These are phyloP conservation scores for Metridium senile DNA, from an alignment of 92 coral and sea anemone genomes.

Conservation along the genomic window DNA sequence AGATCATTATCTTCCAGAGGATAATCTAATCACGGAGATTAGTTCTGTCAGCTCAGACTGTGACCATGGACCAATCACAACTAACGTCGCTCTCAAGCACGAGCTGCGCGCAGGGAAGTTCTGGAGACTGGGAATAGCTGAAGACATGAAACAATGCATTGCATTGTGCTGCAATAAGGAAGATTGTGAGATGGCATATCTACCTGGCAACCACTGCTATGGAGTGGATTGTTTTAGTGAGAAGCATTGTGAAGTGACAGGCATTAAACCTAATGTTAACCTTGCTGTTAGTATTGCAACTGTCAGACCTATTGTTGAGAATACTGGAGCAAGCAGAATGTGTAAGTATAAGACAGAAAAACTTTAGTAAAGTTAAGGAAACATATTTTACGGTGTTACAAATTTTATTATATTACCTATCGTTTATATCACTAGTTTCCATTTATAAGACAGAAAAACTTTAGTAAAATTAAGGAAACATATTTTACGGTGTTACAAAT, in stretches of 20 bases:
- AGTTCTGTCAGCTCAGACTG: constrained; percentile 66
- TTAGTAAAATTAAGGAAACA: too few species aligned
- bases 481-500: too few species aligned
- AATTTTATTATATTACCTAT: too few species aligned
- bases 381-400: too few species aligned
- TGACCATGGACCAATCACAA: constrained; percentile 75
- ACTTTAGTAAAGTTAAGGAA: too few species aligned
- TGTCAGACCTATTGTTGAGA: constrained; percentile 75
- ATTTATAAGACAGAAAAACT: too few species aligned
- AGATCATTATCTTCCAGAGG: constrained; percentile 23
- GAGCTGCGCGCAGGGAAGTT: constrained; percentile 88
- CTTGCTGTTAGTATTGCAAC: constrained; percentile 71
- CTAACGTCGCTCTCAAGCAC: constrained; percentile 75
- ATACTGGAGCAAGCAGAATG: constrained; percentile 30
- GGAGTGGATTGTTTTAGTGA: constrained; percentile 90
- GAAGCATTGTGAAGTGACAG: constrained; percentile 83
- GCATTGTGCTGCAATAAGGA: constrained; percentile 84
- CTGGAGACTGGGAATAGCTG: constrained; percentile 79
- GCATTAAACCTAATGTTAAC: constrained; percentile 66
- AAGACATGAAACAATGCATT: constrained; percentile 80
- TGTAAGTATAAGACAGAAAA: constrained; percentile 8
- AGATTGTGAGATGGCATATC: constrained; percentile 96
- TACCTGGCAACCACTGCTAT: constrained; percentile 94
- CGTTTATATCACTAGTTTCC: too few species aligned
- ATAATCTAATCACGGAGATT: constrained; percentile 60